These are phyloP conservation scores for pig (Sus scrofa) DNA, from an alignment of 2,113 vertebrate species.

Conservation along the genomic window DNA sequence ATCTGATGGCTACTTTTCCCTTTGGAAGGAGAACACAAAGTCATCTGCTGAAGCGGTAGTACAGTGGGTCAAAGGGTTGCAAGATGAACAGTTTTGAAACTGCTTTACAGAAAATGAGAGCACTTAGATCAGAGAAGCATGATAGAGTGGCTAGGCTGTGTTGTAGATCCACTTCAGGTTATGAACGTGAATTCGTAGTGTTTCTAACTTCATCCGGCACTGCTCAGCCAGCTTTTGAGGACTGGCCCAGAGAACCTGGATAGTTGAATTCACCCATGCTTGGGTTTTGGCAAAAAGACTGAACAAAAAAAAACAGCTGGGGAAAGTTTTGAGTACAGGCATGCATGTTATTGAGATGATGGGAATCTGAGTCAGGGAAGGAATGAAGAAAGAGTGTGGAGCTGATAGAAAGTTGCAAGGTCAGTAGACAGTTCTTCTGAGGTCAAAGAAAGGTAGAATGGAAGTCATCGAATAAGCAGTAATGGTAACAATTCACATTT, in stretches of 20 bases:
- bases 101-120: not conserved
- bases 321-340: not conserved
- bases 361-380: not conserved
- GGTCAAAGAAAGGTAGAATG: not conserved
- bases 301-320: not conserved
- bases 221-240: not conserved
- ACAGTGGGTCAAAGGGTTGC: not conserved
- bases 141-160: not conserved
- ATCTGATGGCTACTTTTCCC: not conserved
- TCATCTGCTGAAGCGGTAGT: not conserved
- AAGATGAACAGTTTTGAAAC: not conserved
- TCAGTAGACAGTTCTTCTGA: not conserved
- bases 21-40: slow-evolving; percentile 61
- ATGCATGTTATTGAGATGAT: not conserved
- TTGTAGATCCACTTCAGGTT: not conserved
- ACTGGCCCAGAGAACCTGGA: not conserved
- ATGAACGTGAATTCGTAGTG: not conserved
- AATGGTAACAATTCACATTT: not conserved
- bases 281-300: not conserved
- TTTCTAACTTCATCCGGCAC: not conserved
- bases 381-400: not conserved
- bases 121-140: not conserved
- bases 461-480: not conserved
- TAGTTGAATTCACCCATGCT: not conserved
- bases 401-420: not conserved